Conservation (phyloP, 2,888 invertebrate genomes). For the Corythucha ciliata region DNA sequence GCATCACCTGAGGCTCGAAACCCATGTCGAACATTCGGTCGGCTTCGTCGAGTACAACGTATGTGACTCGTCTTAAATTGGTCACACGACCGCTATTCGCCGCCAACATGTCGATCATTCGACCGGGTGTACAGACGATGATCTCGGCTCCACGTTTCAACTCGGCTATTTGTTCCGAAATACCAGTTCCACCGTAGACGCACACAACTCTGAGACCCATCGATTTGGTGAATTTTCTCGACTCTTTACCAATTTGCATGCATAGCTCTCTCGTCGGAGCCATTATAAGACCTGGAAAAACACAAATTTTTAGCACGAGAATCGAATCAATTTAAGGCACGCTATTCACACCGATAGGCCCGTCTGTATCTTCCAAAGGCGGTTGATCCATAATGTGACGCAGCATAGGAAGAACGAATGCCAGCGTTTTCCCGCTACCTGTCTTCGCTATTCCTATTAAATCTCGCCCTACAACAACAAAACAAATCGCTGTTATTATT, state of each 20-base stretch:
- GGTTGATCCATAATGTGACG: constrained; percentile 91
- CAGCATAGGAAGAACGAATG: constrained; percentile 97
- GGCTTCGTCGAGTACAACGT: constrained; percentile 96
- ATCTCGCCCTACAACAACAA: constrained; percentile 61
- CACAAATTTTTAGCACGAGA: background rate
- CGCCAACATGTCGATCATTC: constrained; percentile 99
- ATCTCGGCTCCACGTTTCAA: constrained; percentile 94
- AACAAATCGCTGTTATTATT: constrained; percentile 6
- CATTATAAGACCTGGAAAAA: constrained; percentile 72
- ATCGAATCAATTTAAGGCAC: background rate
- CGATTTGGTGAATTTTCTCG: constrained; percentile 86
- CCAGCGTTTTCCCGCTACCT: constrained; percentile 96
- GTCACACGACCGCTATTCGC: constrained; percentile 97
- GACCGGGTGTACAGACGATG: constrained; percentile 96
- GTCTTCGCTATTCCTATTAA: constrained; percentile 99
- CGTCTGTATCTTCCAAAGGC: constrained; percentile 89
- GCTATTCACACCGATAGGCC: constrained; percentile 60
- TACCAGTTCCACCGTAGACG: constrained; percentile 97
- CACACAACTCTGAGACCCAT: constrained; percentile 81
- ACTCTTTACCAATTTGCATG: constrained; percentile 97
- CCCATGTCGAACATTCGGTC: constrained; percentile 99
- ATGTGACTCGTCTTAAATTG: constrained; percentile 91
- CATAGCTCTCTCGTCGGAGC: constrained; percentile 96
- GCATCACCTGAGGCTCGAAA: constrained; percentile 97
- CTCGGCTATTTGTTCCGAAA: constrained; percentile 82